These are phyloP conservation scores for Dipodomys spectabilis DNA, from an alignment of 2,113 vertebrate species.

Conservation along the genomic window DNA sequence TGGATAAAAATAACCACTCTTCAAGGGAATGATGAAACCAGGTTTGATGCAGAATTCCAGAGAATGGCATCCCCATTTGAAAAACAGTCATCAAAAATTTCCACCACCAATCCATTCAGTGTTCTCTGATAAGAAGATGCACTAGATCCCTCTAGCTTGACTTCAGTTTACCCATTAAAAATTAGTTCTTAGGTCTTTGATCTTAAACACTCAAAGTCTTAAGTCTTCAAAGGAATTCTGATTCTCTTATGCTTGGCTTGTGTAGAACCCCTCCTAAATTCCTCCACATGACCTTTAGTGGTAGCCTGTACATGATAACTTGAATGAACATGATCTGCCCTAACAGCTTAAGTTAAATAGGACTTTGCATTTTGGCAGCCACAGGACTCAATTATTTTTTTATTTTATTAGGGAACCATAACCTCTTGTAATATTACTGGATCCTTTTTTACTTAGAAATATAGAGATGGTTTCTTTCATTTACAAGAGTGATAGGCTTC, in stretches of 20 bases:
- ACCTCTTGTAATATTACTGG: background rate
- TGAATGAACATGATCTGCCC: conserved; percentile 25
- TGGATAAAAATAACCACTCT: conserved; percentile 52
- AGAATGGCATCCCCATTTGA: conserved; percentile 25
- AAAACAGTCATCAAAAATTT: conserved; percentile 31
- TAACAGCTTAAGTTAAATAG: conserved; percentile 47
- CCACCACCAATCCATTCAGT: conserved; percentile 19
- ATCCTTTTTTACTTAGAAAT: conserved; percentile 39
- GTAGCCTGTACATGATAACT: conserved; percentile 7
- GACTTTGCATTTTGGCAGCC: background rate
- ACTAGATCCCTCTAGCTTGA: background rate
- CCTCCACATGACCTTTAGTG: background rate
- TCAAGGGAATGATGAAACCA: conserved; percentile 44
- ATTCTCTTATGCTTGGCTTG: background rate
- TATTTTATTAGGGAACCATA: conserved; percentile 37
- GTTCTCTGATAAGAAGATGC: conserved; percentile 16
- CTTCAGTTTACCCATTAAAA: conserved; percentile 32
- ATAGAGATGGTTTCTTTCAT: background rate
- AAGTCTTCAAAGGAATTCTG: conserved; percentile 45
- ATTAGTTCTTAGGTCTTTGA: background rate
- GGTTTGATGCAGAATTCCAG: conserved; percentile 44
- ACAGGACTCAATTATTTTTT: background rate
- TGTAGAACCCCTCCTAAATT: background rate
- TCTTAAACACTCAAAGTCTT: conserved; percentile 46
- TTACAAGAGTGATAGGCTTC: conserved; percentile 20